Evolutionary conservation across 2,888 invertebrate species (phyloP).

Genomic region (Agrochola lychnidis): DNA sequence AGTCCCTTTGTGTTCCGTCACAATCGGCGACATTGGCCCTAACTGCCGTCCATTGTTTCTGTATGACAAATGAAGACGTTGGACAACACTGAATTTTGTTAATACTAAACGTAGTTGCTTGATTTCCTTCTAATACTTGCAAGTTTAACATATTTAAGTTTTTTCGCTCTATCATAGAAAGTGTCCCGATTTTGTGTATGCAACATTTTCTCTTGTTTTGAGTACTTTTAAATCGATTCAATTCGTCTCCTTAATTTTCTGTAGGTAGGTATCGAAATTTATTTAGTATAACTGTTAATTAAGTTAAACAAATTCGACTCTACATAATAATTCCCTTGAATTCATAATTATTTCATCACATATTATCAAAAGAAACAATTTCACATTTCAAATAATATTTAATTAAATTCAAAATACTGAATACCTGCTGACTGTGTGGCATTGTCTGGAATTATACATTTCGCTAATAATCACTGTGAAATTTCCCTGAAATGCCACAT

Average conservation of each 20-base stretch:
- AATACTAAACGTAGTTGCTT: constrained; percentile 10
- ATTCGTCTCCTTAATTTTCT: background rate
- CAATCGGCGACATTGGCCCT: constrained; percentile 81
- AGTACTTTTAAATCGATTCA: background rate
- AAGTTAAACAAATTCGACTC: background rate
- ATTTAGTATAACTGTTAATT: background rate
- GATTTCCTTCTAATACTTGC: constrained; percentile 6
- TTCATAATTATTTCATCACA: background rate
- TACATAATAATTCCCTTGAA: background rate
- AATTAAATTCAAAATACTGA: constrained; percentile 3
- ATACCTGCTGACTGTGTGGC: constrained; percentile 13
- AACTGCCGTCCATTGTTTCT: constrained; percentile 82
- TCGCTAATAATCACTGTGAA: background rate
- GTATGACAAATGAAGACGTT: constrained; percentile 84
- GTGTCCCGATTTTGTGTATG: background rate
- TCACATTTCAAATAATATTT: background rate
- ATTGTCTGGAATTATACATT: background rate
- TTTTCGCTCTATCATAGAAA: background rate
- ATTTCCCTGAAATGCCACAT: constrained; percentile 29
- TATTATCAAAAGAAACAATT: background rate
- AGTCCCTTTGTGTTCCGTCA: constrained; percentile 78
- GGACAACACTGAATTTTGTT: constrained; percentile 74
- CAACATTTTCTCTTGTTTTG: background rate
- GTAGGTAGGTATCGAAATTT: background rate
- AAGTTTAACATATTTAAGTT: background rate